Evolutionary conservation across 2,113 vertebrate species (phyloP).

Genomic region (Sus scrofa): DNA sequence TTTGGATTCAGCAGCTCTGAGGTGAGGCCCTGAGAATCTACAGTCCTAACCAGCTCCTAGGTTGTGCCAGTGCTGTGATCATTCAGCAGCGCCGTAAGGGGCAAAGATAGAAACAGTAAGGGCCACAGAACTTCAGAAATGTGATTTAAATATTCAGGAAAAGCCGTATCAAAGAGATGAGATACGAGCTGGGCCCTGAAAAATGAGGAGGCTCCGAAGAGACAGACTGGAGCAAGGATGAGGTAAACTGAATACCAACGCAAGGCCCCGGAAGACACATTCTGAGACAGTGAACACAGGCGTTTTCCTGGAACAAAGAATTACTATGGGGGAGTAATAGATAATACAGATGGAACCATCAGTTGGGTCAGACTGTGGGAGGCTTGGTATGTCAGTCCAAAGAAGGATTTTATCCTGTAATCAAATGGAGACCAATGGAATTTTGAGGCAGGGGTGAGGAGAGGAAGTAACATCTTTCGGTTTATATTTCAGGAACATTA

Average conservation of each 20-base stretch:
- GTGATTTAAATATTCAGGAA: background rate
- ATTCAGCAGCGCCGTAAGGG: background rate
- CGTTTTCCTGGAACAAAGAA: background rate
- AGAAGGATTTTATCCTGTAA: background rate
- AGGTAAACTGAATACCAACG: background rate
- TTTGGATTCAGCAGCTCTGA: background rate
- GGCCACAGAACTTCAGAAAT: background rate
- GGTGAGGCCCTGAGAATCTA: background rate
- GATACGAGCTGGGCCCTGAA: background rate
- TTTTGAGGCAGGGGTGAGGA: background rate
- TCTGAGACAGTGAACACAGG: background rate
- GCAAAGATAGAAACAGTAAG: background rate
- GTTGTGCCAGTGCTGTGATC: accelerated
- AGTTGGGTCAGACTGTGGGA: background rate
- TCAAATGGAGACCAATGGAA: background rate
- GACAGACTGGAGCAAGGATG: background rate
- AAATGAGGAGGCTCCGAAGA: background rate
- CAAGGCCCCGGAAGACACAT: background rate
- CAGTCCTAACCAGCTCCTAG: background rate
- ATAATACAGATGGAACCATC: background rate
- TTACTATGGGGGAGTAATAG: background rate
- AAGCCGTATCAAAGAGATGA: background rate
- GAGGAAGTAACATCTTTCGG: background rate
- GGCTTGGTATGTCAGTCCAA: background rate
- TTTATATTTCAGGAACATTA: conserved; percentile 14